Conservation (phyloP, 2,888 invertebrate species). For the Lithophane leautieri region DNA sequence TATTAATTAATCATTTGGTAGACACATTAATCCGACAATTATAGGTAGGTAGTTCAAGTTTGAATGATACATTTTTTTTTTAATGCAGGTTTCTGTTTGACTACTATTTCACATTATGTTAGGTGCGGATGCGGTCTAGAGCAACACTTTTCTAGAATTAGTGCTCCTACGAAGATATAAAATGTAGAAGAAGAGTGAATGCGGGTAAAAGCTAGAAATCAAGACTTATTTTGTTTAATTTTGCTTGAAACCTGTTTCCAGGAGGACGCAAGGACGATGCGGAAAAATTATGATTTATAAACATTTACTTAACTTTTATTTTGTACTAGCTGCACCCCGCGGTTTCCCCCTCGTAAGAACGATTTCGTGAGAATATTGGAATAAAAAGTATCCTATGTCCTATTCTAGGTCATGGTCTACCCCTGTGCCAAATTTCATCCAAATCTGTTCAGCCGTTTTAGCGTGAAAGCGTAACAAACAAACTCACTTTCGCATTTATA, state of each 20-base stretch:
- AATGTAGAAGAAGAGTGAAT: background rate
- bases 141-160: background rate
- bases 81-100: background rate
- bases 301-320: background rate
- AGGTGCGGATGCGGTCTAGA: background rate
- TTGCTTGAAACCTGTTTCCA: background rate
- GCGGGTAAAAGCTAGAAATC: background rate
- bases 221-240: background rate
- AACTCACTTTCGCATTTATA: too few relatives aligned
- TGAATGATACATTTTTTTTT: background rate
- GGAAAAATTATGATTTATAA: too few relatives aligned
- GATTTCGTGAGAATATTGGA: too few relatives aligned
- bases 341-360: too few relatives aligned
- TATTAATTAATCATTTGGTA: slow-evolving; percentile 46
- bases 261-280: background rate
- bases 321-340: too few relatives aligned
- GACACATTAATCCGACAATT: background rate
- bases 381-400: too few relatives aligned
- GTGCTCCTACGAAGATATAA: background rate
- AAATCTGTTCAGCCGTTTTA: too few relatives aligned
- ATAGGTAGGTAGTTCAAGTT: background rate
- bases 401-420: too few relatives aligned
- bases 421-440: too few relatives aligned
- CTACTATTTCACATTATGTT: background rate
- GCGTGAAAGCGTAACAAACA: too few relatives aligned